Evolutionary conservation across 2,113 vertebrate genomes (phyloP).

Genomic region (Tretioscincus oriximinensis): DNA sequence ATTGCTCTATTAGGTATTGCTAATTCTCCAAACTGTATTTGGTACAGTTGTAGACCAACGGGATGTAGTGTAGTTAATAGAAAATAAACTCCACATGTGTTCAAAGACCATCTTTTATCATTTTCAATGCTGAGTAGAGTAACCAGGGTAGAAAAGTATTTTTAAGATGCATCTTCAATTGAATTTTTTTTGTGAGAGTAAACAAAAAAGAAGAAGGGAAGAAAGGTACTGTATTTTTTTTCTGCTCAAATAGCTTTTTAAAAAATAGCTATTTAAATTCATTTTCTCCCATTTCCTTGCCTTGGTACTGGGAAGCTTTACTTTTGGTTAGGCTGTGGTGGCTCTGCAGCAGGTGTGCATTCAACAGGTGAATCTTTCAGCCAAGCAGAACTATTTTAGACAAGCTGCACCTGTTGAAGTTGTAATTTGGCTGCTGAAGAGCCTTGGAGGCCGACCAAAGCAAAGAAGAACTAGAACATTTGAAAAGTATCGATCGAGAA

Average conservation of each 20-base stretch:
- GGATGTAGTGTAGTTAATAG: no score
- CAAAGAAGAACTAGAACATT: background rate
- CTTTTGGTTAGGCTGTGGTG: background rate
- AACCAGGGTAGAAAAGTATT: background rate
- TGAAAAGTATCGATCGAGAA: background rate
- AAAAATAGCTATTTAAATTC: background rate
- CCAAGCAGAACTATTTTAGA: background rate
- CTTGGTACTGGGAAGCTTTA: background rate
- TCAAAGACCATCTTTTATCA: background rate
- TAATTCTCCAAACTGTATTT: background rate
- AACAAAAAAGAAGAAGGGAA: background rate
- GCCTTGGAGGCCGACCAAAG: background rate
- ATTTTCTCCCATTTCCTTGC: background rate
- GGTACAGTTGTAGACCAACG: no score
- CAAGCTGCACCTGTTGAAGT: slow-evolving; percentile 3
- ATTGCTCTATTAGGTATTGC: background rate
- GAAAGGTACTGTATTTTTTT: background rate
- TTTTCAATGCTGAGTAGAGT: background rate
- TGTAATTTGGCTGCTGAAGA: background rate
- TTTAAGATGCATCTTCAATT: background rate
- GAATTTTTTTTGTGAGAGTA: background rate
- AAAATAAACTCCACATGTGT: background rate
- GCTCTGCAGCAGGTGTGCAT: background rate
- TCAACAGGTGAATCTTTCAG: background rate
- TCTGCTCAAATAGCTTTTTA: background rate